These are phyloP conservation scores for Meloidogyne chitwoodi DNA, from an alignment of 1,140 invertebrate species.

Conservation along the genomic window DNA sequence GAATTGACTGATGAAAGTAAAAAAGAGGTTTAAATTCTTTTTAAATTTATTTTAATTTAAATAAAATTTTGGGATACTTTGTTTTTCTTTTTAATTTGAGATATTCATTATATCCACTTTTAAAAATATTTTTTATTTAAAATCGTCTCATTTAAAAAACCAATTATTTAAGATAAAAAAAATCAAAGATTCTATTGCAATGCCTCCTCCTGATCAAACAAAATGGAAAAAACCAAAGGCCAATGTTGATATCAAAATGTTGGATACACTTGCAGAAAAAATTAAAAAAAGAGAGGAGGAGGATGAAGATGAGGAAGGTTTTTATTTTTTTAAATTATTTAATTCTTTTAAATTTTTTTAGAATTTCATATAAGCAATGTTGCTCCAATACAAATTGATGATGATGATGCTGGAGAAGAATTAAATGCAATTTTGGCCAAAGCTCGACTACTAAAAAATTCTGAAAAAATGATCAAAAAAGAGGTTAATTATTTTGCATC, in stretches of 20 bases:
- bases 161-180: neutral
- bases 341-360: too few relatives aligned
- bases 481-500: constrained; percentile 19
- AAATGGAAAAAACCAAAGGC: constrained; percentile 2
- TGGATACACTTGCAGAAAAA: constrained; percentile 3
- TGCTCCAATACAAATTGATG: constrained; percentile 23
- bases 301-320: constrained; percentile 23
- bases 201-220: neutral
- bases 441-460: constrained; percentile 32
- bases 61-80: neutral
- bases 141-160: too few relatives aligned
- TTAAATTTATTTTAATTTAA: neutral
- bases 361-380: neutral
- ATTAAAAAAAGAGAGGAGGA: constrained; percentile 7
- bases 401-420: constrained; percentile 47
- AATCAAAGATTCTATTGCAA: neutral
- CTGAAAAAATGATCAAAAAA: constrained; percentile 1
- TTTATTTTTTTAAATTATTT: neutral
- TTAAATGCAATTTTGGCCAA: constrained; percentile 24
- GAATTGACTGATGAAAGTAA: constrained; percentile 32
- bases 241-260: neutral
- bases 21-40: neutral
- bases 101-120: too few relatives aligned
- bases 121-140: neutral
- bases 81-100: neutral